phyloP scores from a whole-genome alignment of 2,113 vertebrate genomes.

The Notothenia rossii region DNA sequence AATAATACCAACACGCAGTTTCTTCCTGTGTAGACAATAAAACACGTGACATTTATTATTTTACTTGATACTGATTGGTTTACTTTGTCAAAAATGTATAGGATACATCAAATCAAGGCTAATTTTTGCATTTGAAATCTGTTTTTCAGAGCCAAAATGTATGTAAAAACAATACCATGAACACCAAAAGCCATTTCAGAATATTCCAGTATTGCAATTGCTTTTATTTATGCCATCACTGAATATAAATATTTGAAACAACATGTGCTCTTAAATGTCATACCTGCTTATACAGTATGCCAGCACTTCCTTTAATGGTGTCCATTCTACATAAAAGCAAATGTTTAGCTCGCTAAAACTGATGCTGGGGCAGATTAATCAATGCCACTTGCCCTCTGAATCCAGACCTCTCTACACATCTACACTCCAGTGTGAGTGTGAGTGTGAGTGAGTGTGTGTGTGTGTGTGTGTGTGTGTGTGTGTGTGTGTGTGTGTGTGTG shows the following conservation, averaged over 20 bases:
- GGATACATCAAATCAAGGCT: neutral
- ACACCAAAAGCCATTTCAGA: neutral
- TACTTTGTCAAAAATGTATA: neutral
- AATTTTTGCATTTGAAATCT: neutral
- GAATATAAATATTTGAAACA: neutral
- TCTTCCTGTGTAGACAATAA: neutral
- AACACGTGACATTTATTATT: neutral
- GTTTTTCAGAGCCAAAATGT: too few relatives aligned
- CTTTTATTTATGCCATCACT: neutral
- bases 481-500: conserved; percentile 15
- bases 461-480: neutral
- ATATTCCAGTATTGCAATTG: neutral
- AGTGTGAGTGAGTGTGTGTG: neutral
- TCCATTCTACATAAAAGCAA: neutral
- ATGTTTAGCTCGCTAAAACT: conserved; percentile 41
- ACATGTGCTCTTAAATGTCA: neutral
- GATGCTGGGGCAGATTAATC: conserved; percentile 28
- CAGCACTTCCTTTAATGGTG: neutral
- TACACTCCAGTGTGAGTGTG: conserved; percentile 1
- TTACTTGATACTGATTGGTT: conserved; percentile 19
- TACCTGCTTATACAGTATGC: neutral
- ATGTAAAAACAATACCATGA: neutral
- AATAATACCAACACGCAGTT: neutral
- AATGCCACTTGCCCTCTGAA: conserved; percentile 25
- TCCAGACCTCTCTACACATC: conserved; percentile 27